phyloP scores from a whole-genome alignment of 1,140 invertebrate species.

The Latrodectus geometricus region DNA sequence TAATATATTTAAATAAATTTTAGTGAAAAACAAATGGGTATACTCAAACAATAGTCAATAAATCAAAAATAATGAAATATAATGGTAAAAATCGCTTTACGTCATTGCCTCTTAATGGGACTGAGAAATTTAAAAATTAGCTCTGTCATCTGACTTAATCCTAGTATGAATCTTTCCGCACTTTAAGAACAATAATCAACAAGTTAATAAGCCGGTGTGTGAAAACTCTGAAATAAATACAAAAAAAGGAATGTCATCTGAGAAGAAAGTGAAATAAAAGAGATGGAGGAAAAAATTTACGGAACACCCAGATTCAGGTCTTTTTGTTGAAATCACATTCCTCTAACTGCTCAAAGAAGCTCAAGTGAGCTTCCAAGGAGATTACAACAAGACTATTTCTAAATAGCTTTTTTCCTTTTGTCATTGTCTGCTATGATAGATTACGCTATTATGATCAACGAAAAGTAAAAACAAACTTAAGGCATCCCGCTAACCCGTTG shows the following conservation, averaged over 20 bases:
- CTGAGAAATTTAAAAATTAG: too few relatives aligned
- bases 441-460: slow-evolving; percentile 51
- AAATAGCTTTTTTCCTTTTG: slow-evolving; percentile 51
- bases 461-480: slow-evolving; percentile 39
- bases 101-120: too few relatives aligned
- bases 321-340: slow-evolving; percentile 45
- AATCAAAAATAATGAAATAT: too few relatives aligned
- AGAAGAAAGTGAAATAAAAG: slow-evolving; percentile 37
- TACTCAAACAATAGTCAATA: too few relatives aligned
- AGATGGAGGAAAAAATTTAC: slow-evolving; percentile 19
- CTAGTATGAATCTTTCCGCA: slow-evolving; percentile 1
- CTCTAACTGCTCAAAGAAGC: slow-evolving; percentile 44
- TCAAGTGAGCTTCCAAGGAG: slow-evolving; percentile 49
- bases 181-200: slow-evolving; percentile 38
- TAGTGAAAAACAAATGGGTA: too few relatives aligned
- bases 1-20: too few relatives aligned
- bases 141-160: too few relatives aligned
- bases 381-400: slow-evolving; percentile 51
- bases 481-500: slow-evolving; percentile 47
- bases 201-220: slow-evolving; percentile 21
- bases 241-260: neutral
- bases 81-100: too few relatives aligned
- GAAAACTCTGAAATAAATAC: neutral
- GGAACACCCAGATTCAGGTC: slow-evolving; percentile 26
- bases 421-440: slow-evolving; percentile 55